Percentiles rank a stretch among this genome's conserved stretches.
phyloP scores from a whole-genome alignment of 2,113 vertebrate species.

The Tichodroma muraria region DNA sequence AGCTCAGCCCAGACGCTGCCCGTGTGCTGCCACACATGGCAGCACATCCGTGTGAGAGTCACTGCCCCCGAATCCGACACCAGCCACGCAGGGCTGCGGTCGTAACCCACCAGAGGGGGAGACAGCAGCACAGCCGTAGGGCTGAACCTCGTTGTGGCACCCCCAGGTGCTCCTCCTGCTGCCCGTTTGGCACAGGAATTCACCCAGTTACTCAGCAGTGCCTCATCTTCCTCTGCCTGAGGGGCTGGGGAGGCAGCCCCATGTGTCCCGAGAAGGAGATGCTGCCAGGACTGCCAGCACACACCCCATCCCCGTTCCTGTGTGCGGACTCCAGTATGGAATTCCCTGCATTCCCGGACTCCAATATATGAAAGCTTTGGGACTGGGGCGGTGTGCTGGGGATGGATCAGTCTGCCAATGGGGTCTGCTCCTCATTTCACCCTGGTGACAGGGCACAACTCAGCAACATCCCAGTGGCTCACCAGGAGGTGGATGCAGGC shows the following conservation, averaged over 20 bases:
- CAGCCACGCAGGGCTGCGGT: not conserved
- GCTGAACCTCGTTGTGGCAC: not conserved
- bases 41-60: too few relatives aligned
- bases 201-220: not conserved
- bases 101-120: not conserved
- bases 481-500: rapidly evolving
- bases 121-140: not conserved
- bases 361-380: rapidly evolving
- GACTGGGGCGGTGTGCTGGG: not conserved
- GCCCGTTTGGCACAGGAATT: not conserved
- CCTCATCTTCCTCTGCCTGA: not conserved
- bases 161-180: rapidly evolving
- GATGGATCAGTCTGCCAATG: not conserved
- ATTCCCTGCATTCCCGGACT: not conserved
- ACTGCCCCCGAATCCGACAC: not conserved
- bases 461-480: not conserved
- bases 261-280: rapidly evolving
- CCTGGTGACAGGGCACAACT: not conserved
- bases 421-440: not conserved
- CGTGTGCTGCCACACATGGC: too few relatives aligned
- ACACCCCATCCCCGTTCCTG: not conserved
- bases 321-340: rapidly evolving
- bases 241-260: not conserved
- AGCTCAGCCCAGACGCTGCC: not conserved
- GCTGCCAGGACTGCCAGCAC: not conserved